Percentiles rank a stretch among this genome's conserved stretches.
These are phyloP conservation scores for Syngnathus scovelli DNA, from an alignment of 2,113 vertebrate genomes.

Conservation along the genomic window DNA sequence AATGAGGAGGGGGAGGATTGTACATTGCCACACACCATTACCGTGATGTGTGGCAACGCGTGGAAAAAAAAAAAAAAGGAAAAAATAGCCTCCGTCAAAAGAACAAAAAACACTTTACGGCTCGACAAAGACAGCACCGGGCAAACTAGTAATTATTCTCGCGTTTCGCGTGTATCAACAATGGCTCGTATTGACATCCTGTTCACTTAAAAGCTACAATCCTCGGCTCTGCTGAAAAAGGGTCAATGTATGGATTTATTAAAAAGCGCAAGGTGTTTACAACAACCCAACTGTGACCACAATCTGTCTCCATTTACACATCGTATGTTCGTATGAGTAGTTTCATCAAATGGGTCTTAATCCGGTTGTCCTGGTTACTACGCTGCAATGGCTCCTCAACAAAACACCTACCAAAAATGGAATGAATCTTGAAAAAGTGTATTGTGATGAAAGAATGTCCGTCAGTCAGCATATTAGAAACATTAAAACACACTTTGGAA, in stretches of 20 bases:
- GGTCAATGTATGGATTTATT: background rate
- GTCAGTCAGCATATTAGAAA: no score
- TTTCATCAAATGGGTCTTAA: no score
- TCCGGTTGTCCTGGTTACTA: no score
- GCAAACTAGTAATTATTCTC: conserved; percentile 15
- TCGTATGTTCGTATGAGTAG: no score
- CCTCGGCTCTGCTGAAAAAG: background rate
- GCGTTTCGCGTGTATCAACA: conserved; percentile 18
- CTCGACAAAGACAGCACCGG: conserved; percentile 26
- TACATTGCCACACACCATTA: conserved; percentile 28
- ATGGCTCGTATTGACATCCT: conserved; percentile 19
- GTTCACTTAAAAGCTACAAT: conserved; percentile 12
- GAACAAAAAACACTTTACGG: conserved; percentile 46
- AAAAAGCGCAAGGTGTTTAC: background rate
- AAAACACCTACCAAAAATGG: no score
- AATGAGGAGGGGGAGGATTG: conserved; percentile 20
- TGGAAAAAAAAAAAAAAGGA: conserved; percentile 30
- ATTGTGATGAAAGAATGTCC: no score
- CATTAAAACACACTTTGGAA: no score
- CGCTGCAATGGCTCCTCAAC: no score
- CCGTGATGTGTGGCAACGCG: conserved; percentile 37
- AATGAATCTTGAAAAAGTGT: no score
- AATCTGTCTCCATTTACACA: no score
- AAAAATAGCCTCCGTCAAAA: conserved; percentile 28
- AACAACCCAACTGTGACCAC: background rate